These are phyloP conservation scores for Pangasius macronema DNA, from an alignment of 2,797 vertebrate genomes.

Conservation along the genomic window DNA sequence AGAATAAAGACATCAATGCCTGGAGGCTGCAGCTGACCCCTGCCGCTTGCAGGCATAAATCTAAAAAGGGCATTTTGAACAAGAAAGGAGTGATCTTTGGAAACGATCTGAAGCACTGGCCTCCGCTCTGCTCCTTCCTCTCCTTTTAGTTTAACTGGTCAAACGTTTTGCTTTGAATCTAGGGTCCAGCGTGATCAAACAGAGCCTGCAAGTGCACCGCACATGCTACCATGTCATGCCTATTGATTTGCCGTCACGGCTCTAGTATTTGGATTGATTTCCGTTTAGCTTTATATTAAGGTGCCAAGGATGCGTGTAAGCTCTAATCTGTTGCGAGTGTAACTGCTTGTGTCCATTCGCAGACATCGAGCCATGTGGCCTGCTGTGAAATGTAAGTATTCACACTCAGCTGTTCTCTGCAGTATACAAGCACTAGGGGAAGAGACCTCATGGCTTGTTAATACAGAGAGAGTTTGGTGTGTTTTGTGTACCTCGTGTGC, in stretches of 20 bases:
- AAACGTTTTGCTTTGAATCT: conserved; percentile 57
- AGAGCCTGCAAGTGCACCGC: conserved; percentile 51
- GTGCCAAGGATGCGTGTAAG: conserved; percentile 70
- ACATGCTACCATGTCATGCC: conserved; percentile 44
- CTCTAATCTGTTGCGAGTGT: conserved; percentile 47
- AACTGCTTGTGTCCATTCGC: conserved; percentile 51
- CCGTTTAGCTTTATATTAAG: conserved; percentile 58
- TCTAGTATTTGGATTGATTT: conserved; percentile 56
- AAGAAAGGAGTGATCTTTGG: conserved; percentile 51
- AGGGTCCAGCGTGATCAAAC: conserved; percentile 48
- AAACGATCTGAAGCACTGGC: conserved; percentile 50
- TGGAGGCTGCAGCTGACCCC: conserved; percentile 58
- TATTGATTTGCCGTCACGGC: conserved; percentile 54
- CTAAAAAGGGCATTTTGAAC: conserved; percentile 72
- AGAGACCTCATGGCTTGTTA: conserved; percentile 7
- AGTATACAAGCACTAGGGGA: conserved; percentile 13
- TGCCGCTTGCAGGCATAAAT: conserved; percentile 58
- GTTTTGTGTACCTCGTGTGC: neutral
- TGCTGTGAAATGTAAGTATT: conserved; percentile 43
- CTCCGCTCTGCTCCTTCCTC: conserved; percentile 40
- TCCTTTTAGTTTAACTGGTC: conserved; percentile 55
- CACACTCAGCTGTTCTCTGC: conserved; percentile 21
- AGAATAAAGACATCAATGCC: conserved; percentile 53
- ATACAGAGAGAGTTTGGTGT: conserved; percentile 21
- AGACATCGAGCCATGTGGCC: conserved; percentile 32